These are phyloP conservation scores for Eupeodes corollae DNA, from an alignment of 1,140 invertebrate genomes.

Conservation along the genomic window DNA sequence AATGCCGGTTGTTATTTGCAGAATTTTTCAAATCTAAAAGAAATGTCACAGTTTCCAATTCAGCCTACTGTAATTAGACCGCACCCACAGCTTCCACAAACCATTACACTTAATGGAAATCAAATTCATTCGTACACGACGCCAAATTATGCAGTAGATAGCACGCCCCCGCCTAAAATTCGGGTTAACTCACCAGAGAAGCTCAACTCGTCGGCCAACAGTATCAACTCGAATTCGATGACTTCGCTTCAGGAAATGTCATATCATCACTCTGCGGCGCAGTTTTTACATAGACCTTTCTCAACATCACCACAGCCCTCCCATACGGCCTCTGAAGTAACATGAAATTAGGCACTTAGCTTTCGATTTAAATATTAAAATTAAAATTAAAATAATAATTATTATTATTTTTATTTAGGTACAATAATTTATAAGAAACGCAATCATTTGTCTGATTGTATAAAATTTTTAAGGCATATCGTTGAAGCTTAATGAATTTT, in stretches of 20 bases:
- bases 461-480: too few species aligned
- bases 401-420: too few species aligned
- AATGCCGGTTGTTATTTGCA: slow-evolving; percentile 35
- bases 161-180: slow-evolving; percentile 38
- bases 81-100: slow-evolving; percentile 34
- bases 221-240: slow-evolving; percentile 17
- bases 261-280: slow-evolving; percentile 16
- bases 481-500: too few species aligned
- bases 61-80: slow-evolving; percentile 35
- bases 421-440: too few species aligned
- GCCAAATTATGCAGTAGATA: slow-evolving; percentile 31
- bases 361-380: too few species aligned
- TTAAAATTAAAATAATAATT: too few species aligned
- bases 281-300: slow-evolving; percentile 42
- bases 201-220: slow-evolving; percentile 28
- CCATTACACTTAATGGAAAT: slow-evolving; percentile 26
- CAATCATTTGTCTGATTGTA: too few species aligned
- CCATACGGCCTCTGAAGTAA: slow-evolving; percentile 39
- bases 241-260: slow-evolving; percentile 18
- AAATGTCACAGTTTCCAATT: slow-evolving; percentile 35
- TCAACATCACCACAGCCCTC: slow-evolving; percentile 38
- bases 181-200: slow-evolving; percentile 39
- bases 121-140: slow-evolving; percentile 36
- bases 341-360: slow-evolving; percentile 27
- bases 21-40: slow-evolving; percentile 34